A percentile compares a stretch with the other conserved stretches of the same genome.
These are phyloP conservation scores for Ganaspis sp. DNA, from an alignment of 1,140 invertebrate genomes.

Conservation along the genomic window DNA sequence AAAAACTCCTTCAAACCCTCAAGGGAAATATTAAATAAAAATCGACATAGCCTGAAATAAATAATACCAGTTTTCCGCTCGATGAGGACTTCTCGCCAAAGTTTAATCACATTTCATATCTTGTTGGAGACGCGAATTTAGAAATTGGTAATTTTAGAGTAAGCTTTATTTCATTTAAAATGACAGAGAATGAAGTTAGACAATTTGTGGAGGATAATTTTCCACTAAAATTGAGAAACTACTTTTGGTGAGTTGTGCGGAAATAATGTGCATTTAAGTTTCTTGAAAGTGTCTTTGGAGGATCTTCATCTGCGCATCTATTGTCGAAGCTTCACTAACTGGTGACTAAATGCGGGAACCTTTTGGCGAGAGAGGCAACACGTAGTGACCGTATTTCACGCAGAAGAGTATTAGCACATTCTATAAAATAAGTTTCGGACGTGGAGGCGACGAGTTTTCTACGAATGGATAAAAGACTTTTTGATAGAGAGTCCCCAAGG, in stretches of 20 bases:
- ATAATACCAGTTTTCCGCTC: too few species aligned
- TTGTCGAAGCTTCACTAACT: background rate
- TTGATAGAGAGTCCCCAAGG: constrained; percentile 51
- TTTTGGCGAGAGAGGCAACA: constrained; percentile 33
- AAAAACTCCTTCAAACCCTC: too few species aligned
- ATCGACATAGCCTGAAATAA: too few species aligned
- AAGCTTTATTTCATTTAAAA: constrained; percentile 1
- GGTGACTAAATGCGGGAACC: background rate
- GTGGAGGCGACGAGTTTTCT: constrained; percentile 48
- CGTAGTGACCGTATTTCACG: constrained; percentile 52
- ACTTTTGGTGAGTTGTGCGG: background rate
- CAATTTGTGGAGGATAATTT: constrained; percentile 3
- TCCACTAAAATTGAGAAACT: background rate
- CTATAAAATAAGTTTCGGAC: constrained; percentile 54
- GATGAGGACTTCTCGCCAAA: background rate
- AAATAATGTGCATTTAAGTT: constrained; percentile 16
- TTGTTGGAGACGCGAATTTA: background rate
- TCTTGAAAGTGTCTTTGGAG: background rate
- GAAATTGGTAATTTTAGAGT: background rate
- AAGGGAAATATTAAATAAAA: too few species aligned
- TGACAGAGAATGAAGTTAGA: background rate
- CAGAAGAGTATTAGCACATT: constrained; percentile 50
- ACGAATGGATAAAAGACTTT: constrained; percentile 52
- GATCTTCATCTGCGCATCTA: background rate
- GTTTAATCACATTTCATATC: background rate